A percentile compares a stretch with the other conserved stretches of the same genome.
Evolutionary conservation across 23 tunicate genomes (phyloP).

Genomic region (Botrylloides violaceus): DNA sequence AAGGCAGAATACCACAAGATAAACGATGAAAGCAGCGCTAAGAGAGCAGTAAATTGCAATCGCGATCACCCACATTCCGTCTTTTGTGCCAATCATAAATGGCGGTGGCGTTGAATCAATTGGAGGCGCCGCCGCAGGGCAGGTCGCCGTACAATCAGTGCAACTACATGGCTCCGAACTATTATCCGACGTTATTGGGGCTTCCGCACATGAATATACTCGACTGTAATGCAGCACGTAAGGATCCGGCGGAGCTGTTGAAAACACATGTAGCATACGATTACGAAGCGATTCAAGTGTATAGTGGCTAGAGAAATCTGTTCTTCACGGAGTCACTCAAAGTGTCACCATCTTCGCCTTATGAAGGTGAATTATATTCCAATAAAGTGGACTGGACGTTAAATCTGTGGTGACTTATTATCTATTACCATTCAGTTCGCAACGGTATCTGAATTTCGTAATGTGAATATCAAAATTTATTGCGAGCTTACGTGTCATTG

Average conservation of each 20-base stretch:
- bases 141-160: slow-evolving; percentile 78
- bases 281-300: neutral
- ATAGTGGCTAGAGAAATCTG: neutral
- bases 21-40: slow-evolving; percentile 33
- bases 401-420: no score
- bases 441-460: no score
- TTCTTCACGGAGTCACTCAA: no score
- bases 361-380: no score
- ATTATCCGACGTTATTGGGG: slow-evolving; percentile 33
- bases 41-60: slow-evolving; percentile 54
- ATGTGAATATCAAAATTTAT: no score
- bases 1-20: slow-evolving; percentile 17
- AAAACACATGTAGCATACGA: no score
- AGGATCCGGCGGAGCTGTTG: slow-evolving; percentile 49
- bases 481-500: no score
- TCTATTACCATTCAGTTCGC: no score
- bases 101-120: slow-evolving; percentile 30
- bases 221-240: slow-evolving; percentile 16
- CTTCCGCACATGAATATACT: slow-evolving; percentile 50
- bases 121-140: slow-evolving; percentile 76
- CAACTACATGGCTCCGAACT: slow-evolving; percentile 64
- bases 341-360: no score
- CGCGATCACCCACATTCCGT: slow-evolving; percentile 81
- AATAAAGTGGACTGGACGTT: no score
- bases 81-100: slow-evolving; percentile 49